Conservation (phyloP, 1,140 invertebrate species). For the Lordiphosa collinella region DNA sequence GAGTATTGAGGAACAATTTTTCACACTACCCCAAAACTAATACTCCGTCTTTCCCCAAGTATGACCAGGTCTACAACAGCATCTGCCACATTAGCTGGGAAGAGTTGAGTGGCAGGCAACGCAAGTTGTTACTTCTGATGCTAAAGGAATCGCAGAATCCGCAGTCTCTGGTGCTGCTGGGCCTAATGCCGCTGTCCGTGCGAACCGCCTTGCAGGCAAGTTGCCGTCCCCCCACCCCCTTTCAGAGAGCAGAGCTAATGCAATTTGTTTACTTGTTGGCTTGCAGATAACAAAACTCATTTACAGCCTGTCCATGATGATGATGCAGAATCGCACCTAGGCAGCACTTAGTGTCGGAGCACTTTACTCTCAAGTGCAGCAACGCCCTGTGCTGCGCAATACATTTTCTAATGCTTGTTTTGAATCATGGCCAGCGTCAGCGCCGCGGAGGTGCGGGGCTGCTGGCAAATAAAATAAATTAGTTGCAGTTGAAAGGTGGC, state of each 20-base stretch:
- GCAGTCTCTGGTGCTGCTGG: slow-evolving; percentile 15
- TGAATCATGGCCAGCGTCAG: slow-evolving; percentile 62
- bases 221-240: background rate
- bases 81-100: slow-evolving; percentile 44
- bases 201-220: slow-evolving; percentile 14
- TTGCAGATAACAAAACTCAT: slow-evolving; percentile 59
- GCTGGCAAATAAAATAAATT: slow-evolving; percentile 77
- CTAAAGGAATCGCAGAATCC: slow-evolving; percentile 23
- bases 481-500: slow-evolving; percentile 75
- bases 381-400: slow-evolving; percentile 31
- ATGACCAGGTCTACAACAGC: slow-evolving; percentile 40
- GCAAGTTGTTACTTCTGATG: slow-evolving; percentile 32
- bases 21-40: background rate
- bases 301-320: slow-evolving; percentile 55
- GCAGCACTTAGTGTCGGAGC: slow-evolving; percentile 37
- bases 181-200: slow-evolving; percentile 24
- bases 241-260: slow-evolving; percentile 23
- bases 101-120: slow-evolving; percentile 28
- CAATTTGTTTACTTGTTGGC: slow-evolving; percentile 53
- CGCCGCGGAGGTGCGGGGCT: background rate
- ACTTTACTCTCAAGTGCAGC: slow-evolving; percentile 59
- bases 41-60: slow-evolving; percentile 12
- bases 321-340: slow-evolving; percentile 40
- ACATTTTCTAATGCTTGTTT: slow-evolving; percentile 75
- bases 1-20: background rate